phyloP scores from a whole-genome alignment of 2,888 invertebrate species.

The Apantesis nais region DNA sequence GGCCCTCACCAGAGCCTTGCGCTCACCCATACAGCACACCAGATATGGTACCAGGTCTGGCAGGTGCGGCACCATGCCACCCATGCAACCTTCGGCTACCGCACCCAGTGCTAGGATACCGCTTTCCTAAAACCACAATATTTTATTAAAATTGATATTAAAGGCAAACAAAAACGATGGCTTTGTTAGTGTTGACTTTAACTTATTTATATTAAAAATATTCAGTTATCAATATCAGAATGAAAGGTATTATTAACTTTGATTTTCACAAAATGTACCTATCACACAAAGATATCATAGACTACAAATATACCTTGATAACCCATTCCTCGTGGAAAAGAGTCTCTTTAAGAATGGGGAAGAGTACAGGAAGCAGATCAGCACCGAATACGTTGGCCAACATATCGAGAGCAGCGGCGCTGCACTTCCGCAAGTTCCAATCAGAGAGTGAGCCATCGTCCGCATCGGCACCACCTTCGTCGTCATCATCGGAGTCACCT shows the following conservation, averaged over 20 bases:
- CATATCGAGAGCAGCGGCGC: slow-evolving; percentile 98
- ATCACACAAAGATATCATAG: background rate
- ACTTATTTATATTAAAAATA: background rate
- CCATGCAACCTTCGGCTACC: slow-evolving; percentile 96
- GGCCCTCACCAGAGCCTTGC: slow-evolving; percentile 98
- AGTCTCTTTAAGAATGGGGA: slow-evolving; percentile 98
- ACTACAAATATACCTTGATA: slow-evolving; percentile 91
- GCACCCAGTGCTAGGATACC: slow-evolving; percentile 98
- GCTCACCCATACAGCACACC: slow-evolving; percentile 95
- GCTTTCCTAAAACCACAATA: slow-evolving; percentile 86
- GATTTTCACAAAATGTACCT: background rate
- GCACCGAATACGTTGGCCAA: slow-evolving; percentile 98
- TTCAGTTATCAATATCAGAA: background rate
- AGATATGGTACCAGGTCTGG: slow-evolving; percentile 98
- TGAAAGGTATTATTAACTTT: background rate
- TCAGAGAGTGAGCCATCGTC: slow-evolving; percentile 97
- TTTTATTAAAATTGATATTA: background rate
- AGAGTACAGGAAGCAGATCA: slow-evolving; percentile 95
- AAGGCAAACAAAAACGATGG: background rate
- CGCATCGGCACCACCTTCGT: slow-evolving; percentile 92
- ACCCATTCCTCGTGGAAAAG: slow-evolving; percentile 98
- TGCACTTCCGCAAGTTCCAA: slow-evolving; percentile 99
- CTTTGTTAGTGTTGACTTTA: background rate
- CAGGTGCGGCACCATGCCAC: slow-evolving; percentile 98
- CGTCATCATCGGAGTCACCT: slow-evolving; percentile 90